These are phyloP conservation scores for Stenodema calcarata DNA, from an alignment of 2,888 invertebrate species.

Conservation along the genomic window DNA sequence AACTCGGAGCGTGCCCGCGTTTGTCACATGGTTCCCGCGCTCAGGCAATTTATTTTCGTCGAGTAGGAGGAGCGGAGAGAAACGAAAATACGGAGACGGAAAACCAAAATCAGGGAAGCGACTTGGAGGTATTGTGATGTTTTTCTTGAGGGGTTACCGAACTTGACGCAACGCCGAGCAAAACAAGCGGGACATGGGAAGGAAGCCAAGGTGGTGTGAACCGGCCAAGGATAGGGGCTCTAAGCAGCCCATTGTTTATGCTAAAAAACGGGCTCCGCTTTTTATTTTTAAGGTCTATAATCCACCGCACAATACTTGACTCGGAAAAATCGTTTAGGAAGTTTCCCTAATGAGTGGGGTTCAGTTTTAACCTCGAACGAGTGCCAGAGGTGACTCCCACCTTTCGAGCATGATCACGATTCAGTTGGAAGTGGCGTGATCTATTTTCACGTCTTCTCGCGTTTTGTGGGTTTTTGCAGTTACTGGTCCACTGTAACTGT, in stretches of 20 bases:
- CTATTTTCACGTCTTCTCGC: too few relatives aligned
- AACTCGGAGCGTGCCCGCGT: not conserved
- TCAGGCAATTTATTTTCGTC: not conserved
- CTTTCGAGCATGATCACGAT: not conserved
- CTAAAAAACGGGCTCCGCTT: not conserved
- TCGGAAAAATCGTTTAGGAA: not conserved
- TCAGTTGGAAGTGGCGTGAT: not conserved
- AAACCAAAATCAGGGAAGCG: not conserved
- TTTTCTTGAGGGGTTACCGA: conserved; percentile 25
- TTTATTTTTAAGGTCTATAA: not conserved
- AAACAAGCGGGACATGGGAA: conserved; percentile 47
- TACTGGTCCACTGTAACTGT: too few relatives aligned
- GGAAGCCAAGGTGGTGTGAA: conserved; percentile 44
- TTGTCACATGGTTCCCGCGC: not conserved
- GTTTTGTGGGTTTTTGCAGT: too few relatives aligned
- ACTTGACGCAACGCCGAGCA: conserved; percentile 35
- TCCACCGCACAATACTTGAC: not conserved
- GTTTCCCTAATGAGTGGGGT: not conserved
- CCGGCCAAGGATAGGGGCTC: conserved; percentile 10
- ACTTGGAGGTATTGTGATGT: not conserved
- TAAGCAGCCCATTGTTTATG: not conserved
- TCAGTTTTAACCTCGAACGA: not conserved
- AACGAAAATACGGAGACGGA: not conserved
- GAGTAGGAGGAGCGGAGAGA: not conserved
- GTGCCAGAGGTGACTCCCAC: not conserved